Conservation (phyloP, 2,113 vertebrate genomes). For the Andinoacara biseriatus region DNA sequence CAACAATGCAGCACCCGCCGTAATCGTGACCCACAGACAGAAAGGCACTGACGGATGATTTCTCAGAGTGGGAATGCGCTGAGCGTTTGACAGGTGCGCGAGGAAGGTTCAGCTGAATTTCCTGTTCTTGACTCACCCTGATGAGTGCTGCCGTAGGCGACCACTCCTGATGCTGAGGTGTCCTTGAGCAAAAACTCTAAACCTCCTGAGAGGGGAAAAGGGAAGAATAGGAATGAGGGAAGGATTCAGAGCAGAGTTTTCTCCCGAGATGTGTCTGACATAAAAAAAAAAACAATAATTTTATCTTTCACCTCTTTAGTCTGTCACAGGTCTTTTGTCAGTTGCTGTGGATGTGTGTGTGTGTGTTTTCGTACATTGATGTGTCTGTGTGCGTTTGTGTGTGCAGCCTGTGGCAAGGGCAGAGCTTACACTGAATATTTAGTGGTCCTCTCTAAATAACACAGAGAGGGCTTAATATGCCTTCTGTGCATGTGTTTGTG, state of each 20-base stretch:
- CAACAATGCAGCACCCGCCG: neutral
- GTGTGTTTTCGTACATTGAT: neutral
- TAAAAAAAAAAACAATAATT: neutral
- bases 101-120: neutral
- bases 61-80: neutral
- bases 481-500: neutral
- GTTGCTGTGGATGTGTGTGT: neutral
- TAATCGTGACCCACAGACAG: neutral
- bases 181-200: conserved; percentile 27
- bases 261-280: neutral
- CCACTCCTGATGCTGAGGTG: neutral
- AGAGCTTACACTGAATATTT: conserved; percentile 37
- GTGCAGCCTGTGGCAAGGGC: conserved; percentile 41
- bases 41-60: neutral
- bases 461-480: neutral
- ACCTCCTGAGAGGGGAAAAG: neutral
- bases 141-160: neutral
- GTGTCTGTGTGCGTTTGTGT: conserved; percentile 14
- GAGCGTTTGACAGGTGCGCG: neutral
- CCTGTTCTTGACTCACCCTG: neutral
- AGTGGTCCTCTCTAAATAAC: conserved; percentile 4
- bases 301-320: neutral
- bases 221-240: no score
- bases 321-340: neutral
- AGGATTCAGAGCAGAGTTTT: neutral